A percentile compares a stretch with the other conserved stretches of the same genome.
Evolutionary conservation across 2,113 vertebrate genomes (phyloP).

Genomic region (Thalassarche chlororhynchos): DNA sequence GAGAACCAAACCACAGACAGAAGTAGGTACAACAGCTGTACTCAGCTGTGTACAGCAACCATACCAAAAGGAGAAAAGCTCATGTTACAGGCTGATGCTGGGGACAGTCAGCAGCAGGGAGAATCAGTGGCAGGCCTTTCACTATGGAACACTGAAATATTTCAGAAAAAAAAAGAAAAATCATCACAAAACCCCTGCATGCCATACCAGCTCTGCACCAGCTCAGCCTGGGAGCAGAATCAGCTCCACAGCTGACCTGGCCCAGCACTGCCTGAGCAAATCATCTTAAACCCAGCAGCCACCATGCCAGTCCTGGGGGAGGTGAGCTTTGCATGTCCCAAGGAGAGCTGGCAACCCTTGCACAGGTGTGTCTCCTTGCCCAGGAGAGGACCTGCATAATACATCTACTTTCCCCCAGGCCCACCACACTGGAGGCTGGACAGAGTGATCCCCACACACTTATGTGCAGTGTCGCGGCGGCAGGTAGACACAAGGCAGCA

Average conservation of each 20-base stretch:
- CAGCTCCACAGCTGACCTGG: background rate
- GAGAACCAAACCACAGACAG: background rate
- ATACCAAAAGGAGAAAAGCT: background rate
- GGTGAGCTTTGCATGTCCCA: background rate
- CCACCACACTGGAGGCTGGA: background rate
- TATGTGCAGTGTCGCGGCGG: accelerated
- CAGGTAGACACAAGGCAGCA: background rate
- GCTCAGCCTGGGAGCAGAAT: background rate
- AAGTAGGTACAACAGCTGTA: background rate
- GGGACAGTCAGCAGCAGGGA: background rate
- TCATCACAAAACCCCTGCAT: background rate
- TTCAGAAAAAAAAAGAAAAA: background rate
- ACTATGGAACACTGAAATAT: background rate
- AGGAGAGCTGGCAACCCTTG: background rate
- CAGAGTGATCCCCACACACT: background rate
- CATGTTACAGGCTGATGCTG: background rate
- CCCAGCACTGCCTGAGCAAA: background rate
- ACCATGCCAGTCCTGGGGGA: background rate
- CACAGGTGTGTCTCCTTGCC: background rate
- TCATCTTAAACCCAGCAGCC: background rate
- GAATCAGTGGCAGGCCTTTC: background rate
- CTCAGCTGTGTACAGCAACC: background rate
- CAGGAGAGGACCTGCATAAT: background rate
- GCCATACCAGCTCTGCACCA: background rate
- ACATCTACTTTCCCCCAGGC: background rate